Conservation (phyloP, 2,888 invertebrate genomes). For the Ochropleura leucogaster region DNA sequence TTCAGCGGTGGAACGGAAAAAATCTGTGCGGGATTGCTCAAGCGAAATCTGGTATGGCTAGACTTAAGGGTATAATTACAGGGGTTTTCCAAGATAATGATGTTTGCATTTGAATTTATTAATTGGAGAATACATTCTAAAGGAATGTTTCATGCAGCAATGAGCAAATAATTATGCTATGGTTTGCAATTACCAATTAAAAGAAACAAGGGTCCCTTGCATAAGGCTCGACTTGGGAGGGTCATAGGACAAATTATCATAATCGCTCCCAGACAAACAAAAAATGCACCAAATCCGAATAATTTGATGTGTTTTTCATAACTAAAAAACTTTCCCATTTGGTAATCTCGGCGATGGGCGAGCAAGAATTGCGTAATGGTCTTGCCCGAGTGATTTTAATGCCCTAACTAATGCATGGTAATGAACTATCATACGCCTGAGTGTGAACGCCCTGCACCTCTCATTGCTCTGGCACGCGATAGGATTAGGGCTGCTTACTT, state of each 20-base stretch:
- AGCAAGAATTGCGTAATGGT: slow-evolving; percentile 70
- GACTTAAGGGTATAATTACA: not conserved
- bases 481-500: slow-evolving; percentile 55
- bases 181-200: slow-evolving; percentile 29
- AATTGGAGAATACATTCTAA: slow-evolving; percentile 10
- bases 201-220: slow-evolving; percentile 23
- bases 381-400: slow-evolving; percentile 66
- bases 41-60: slow-evolving; percentile 18
- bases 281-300: slow-evolving; percentile 7
- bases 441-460: slow-evolving; percentile 70
- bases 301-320: slow-evolving; percentile 24
- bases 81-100: slow-evolving; percentile 21
- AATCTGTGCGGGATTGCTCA: slow-evolving; percentile 62
- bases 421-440: slow-evolving; percentile 68
- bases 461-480: slow-evolving; percentile 64
- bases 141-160: slow-evolving; percentile 26
- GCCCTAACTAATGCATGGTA: slow-evolving; percentile 68
- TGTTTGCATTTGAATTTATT: slow-evolving; percentile 16
- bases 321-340: slow-evolving; percentile 54
- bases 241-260: slow-evolving; percentile 38
- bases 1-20: slow-evolving; percentile 59
- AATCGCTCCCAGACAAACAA: slow-evolving; percentile 12
- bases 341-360: slow-evolving; percentile 54
- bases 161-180: slow-evolving; percentile 24
- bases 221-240: slow-evolving; percentile 7